phyloP scores from a whole-genome alignment of 2,888 invertebrate species.

The Microctonus brassicae region DNA sequence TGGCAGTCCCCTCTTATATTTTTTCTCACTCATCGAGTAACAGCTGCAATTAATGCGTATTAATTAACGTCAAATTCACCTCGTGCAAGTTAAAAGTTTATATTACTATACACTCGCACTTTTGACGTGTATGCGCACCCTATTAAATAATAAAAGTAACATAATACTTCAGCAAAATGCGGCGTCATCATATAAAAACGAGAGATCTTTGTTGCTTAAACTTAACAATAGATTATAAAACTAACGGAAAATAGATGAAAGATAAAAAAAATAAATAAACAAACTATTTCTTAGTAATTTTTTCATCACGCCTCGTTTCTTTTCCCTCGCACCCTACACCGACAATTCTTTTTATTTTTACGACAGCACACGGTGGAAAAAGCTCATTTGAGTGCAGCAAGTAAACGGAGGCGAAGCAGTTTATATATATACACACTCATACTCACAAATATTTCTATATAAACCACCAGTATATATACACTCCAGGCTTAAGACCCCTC shows the following conservation, averaged over 20 bases:
- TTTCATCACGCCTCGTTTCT: conserved; percentile 20
- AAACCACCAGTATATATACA: not conserved
- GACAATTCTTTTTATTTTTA: conserved; percentile 7
- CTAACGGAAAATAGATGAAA: not conserved
- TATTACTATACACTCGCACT: not conserved
- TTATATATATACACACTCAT: not conserved
- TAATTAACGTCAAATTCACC: conserved; percentile 46
- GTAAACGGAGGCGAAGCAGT: conserved; percentile 6
- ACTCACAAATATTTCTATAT: not conserved
- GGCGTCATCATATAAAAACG: not conserved
- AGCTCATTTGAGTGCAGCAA: conserved; percentile 24
- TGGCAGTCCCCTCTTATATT: not conserved
- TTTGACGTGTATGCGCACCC: not conserved
- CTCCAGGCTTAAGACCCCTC: conserved; percentile 3
- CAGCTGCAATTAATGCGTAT: conserved; percentile 53
- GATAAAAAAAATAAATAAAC: not conserved
- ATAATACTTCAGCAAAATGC: not conserved
- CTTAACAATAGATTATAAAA: not conserved
- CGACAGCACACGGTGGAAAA: conserved; percentile 16
- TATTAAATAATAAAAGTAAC: not conserved
- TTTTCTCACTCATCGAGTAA: conserved; percentile 9
- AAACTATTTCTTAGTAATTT: conserved; percentile 4
- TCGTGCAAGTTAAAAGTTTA: not conserved
- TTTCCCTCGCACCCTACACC: not conserved
- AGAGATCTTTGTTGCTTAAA: not conserved